Base-by-base conservation (phyloP, 92 coral and sea anemone species). In the Epizoanthus fatuus region DNA sequence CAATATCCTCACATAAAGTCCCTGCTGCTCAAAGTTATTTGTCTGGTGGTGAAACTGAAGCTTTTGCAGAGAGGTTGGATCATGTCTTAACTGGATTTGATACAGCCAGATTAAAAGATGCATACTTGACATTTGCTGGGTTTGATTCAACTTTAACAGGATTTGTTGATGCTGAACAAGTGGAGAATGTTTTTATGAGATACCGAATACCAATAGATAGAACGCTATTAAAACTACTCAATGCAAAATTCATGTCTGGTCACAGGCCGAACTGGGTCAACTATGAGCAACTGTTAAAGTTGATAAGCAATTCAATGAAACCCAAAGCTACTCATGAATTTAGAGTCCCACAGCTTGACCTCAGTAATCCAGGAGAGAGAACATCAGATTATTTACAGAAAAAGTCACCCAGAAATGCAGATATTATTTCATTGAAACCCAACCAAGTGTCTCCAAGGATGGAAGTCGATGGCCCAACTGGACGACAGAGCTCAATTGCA, bases 251-350 rank as follows among this genome's bases (percentile, higher is more conserved):
- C 80, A 94, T 92, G 95, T 91, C 98, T 14, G 95, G 88, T 52
- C 90, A 87, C 76, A 60, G 98, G 53, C 98, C 98, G 4, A 87
- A 92, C 81, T 94, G 98, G 98, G 80, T 94, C 3, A 94, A 92
- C 57, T 94, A 94, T 81, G 98, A 94, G 51, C 95, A 92, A 64
- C 86, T 94, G 25, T 78, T 94, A 49, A 94, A 92, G 75, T 94
- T 90, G 75, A 44, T 94, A 5, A 94, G 86, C 37, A 76, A 77
- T 55, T 56, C 90, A 7, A 67, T 86, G 8, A 91, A 90, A 75
- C 86, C 90, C 63, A 73, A 77, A 54, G 75, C 25, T 3, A 69
- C 81, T n/a, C 81, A 45, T 52, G 90, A 80, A 13, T 83, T 52
- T 51, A 35, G 17, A 3, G 81, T 92, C 40, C 94, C 94, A 6